phyloP scores from a whole-genome alignment of 2,797 vertebrate species.

The Moxostoma hubbsi region DNA sequence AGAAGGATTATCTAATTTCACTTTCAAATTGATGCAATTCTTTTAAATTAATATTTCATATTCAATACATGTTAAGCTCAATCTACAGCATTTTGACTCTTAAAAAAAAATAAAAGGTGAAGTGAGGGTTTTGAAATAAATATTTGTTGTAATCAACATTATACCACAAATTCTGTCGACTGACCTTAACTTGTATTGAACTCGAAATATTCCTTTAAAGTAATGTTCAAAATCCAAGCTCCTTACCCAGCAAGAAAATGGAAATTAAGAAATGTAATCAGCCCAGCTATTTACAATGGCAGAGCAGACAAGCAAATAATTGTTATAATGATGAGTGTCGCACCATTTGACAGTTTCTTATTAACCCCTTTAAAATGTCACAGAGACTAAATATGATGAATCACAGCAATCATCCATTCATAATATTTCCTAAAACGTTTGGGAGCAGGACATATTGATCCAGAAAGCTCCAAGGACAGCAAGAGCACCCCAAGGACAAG shows the following conservation, averaged over 20 bases:
- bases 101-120: too few relatives aligned
- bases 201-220: too few relatives aligned
- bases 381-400: slow-evolving; percentile 44
- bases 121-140: too few relatives aligned
- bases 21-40: too few relatives aligned
- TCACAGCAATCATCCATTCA: slow-evolving; percentile 48
- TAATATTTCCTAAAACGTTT: slow-evolving; percentile 48
- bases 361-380: slow-evolving; percentile 62
- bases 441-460: slow-evolving; percentile 31
- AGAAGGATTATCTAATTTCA: too few relatives aligned
- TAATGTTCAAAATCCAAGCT: background rate
- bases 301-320: slow-evolving; percentile 49
- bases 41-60: too few relatives aligned
- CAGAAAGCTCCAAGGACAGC: slow-evolving; percentile 12
- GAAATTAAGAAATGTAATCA: slow-evolving; percentile 42
- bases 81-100: too few relatives aligned
- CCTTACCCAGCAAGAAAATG: slow-evolving; percentile 9
- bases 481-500: background rate
- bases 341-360: slow-evolving; percentile 56
- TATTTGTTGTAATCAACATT: too few relatives aligned
- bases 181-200: too few relatives aligned
- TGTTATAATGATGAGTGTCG: slow-evolving; percentile 35
- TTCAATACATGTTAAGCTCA: too few relatives aligned
- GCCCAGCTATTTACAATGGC: slow-evolving; percentile 44
- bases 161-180: too few relatives aligned